These are phyloP conservation scores for Drosophila nr. fundita DNA, from an alignment of 2,888 invertebrate genomes.

Conservation along the genomic window DNA sequence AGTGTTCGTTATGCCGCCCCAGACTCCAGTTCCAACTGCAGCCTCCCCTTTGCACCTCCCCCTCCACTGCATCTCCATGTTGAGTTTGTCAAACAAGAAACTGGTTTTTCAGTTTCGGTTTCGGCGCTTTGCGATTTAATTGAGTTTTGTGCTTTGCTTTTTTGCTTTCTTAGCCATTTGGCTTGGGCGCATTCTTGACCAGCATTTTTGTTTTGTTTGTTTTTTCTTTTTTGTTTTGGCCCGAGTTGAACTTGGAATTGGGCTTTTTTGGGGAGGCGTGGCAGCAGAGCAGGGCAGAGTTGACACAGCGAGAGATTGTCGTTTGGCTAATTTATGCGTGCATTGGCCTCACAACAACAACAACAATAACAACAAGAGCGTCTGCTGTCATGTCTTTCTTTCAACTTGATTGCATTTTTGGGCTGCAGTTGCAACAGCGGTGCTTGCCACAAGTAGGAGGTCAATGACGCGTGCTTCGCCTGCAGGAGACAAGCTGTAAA, in stretches of 20 bases:
- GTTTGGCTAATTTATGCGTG: conserved; percentile 64
- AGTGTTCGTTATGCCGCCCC: conserved; percentile 17
- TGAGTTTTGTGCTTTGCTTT: conserved; percentile 49
- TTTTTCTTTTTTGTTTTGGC: conserved; percentile 12
- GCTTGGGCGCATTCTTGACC: conserved; percentile 53
- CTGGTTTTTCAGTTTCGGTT: conserved; percentile 49
- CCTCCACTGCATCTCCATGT: conserved; percentile 7
- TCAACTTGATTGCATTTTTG: conserved; percentile 53
- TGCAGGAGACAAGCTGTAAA: conserved; percentile 42
- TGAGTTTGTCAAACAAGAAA: conserved; percentile 39
- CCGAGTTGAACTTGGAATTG: conserved; percentile 53
- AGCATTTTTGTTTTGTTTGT: conserved; percentile 27
- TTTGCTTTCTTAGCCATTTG: conserved; percentile 15
- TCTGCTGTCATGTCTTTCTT: conserved; percentile 52
- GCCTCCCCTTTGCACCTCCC: not conserved
- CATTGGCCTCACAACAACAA: conserved; percentile 48
- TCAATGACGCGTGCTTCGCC: conserved; percentile 63
- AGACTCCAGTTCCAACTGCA: conserved; percentile 15
- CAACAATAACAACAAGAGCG: not conserved
- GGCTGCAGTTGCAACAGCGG: conserved; percentile 1
- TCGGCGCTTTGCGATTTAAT: conserved; percentile 62
- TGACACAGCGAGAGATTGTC: conserved; percentile 11
- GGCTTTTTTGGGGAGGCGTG: conserved; percentile 20
- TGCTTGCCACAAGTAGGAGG: conserved; percentile 36
- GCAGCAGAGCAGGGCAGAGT: conserved; percentile 32